phyloP scores from a whole-genome alignment of 2,797 vertebrate species.

The Clarias platycephalus region DNA sequence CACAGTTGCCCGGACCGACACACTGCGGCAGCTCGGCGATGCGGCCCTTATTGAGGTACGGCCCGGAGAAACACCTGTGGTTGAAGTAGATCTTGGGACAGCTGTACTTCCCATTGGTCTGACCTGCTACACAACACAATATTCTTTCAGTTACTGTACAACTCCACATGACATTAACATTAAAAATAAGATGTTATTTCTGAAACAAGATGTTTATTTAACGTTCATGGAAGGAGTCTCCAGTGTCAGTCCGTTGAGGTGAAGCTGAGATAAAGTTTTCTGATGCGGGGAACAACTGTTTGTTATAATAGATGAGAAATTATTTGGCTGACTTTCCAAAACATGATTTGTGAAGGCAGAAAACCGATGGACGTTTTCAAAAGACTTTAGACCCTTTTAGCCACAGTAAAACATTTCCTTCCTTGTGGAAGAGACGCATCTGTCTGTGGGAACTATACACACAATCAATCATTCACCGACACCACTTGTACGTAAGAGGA shows the following conservation, averaged over 20 bases:
- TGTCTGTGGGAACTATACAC: no score
- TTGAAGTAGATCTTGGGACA: slow-evolving; percentile 99
- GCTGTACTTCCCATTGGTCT: slow-evolving; percentile 92
- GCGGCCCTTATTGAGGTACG: slow-evolving; percentile 97
- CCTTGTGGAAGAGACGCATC: no score
- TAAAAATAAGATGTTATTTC: not conserved
- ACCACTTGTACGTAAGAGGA: no score
- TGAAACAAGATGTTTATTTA: not conserved
- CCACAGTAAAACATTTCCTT: no score
- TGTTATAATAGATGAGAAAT: not conserved
- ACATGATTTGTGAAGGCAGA: not conserved
- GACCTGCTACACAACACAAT: slow-evolving; percentile 67
- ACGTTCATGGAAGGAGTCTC: not conserved
- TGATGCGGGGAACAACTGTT: not conserved
- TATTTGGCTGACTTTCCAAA: not conserved
- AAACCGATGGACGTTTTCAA: no score
- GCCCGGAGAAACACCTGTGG: slow-evolving; percentile 97
- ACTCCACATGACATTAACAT: not conserved
- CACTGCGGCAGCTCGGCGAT: slow-evolving; percentile 96
- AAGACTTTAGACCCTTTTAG: no score
- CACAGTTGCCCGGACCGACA: slow-evolving; percentile 95
- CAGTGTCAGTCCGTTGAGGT: not conserved
- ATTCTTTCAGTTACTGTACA: not conserved
- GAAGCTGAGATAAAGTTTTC: not conserved
- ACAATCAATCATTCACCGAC: no score